Evolutionary conservation across 23 tunicate species (phyloP).

Genomic region (Ciona savignyi): DNA sequence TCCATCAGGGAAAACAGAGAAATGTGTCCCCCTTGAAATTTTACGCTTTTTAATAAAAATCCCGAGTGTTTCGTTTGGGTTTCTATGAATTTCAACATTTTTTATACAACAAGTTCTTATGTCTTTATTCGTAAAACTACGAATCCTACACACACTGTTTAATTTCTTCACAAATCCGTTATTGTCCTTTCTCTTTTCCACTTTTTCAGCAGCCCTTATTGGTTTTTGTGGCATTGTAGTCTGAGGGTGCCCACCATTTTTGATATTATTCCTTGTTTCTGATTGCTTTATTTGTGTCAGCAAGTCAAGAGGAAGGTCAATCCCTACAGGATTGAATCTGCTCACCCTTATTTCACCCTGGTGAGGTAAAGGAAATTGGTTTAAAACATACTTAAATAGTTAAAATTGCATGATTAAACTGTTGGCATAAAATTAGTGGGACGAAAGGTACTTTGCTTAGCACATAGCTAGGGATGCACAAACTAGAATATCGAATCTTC

Average conservation of each 20-base stretch:
- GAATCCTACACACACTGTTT: constrained; percentile 17
- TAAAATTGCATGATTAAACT: no score
- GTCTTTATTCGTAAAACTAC: background rate
- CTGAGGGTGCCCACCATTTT: background rate
- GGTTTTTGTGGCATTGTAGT: background rate
- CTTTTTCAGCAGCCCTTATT: background rate
- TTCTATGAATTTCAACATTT: constrained; percentile 43
- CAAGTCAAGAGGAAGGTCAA: constrained; percentile 26
- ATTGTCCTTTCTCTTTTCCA: background rate
- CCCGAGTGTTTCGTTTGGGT: constrained; percentile 48
- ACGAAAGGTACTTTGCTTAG: no score
- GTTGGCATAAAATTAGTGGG: no score
- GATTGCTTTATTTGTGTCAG: constrained; percentile 11
- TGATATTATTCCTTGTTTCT: background rate
- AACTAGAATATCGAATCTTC: no score
- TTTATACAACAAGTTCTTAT: constrained; percentile 13
- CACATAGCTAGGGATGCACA: no score
- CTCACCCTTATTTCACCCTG: constrained; percentile 52
- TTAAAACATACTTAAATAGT: no score
- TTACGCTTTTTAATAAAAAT: constrained; percentile 61
- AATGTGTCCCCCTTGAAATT: constrained; percentile 7
- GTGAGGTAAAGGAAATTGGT: no score
- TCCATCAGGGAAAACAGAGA: background rate
- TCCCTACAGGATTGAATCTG: constrained; percentile 32
- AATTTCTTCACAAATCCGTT: constrained; percentile 21